Base-by-base conservation (phyloP, 2,797 vertebrate species). In the Champsocephalus esox region DNA sequence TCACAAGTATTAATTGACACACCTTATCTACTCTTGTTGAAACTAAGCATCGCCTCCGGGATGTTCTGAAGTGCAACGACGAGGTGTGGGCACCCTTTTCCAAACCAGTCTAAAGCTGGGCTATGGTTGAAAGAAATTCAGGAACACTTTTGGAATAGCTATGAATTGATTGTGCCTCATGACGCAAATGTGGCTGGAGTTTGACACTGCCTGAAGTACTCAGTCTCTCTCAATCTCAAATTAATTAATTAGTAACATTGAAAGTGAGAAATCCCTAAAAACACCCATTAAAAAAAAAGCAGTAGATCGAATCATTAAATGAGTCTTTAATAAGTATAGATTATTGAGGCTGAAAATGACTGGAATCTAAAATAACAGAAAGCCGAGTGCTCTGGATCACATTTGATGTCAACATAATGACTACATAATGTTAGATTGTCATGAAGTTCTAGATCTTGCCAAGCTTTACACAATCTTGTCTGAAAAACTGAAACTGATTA, bases 1-100 rank as follows among this genome's bases (percentile, higher is more conserved):
- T 87, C 83, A 64, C 65, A 73, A 81, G 28, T 70, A 89, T 89
- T 92, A 92, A 93, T 93, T 92, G 88, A 79, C 85, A 88, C 91
- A 73, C 86, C 83, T 89, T 81, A 89, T 88, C 85, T 77, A 12
- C 68, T 80, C 66, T 80, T 51, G 69, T 81, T 85, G 69, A 88
- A 83, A 88, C 49, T 21, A 80, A 85, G 67, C 62, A 46, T 43
- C 50, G 70, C 83, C 80, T 83, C 75, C 80, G 77, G 85, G 79
- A 87, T 81, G 82, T 88, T 88, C 75, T 88, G 77, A 87, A 73
- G 73, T 67, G 8, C 16, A 45, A 77, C 84, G 83, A 85, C 81
- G 82, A 70, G 79, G 72, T 87, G 86, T 88, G 84, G 84, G 82
- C 73, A 70, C 60, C 58, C 70, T 77, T 87, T 84, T 83, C 57